A percentile compares a stretch with the other conserved stretches of the same genome.
Conservation (phyloP, 2,888 invertebrate species). For the Leptopilina myrica region DNA sequence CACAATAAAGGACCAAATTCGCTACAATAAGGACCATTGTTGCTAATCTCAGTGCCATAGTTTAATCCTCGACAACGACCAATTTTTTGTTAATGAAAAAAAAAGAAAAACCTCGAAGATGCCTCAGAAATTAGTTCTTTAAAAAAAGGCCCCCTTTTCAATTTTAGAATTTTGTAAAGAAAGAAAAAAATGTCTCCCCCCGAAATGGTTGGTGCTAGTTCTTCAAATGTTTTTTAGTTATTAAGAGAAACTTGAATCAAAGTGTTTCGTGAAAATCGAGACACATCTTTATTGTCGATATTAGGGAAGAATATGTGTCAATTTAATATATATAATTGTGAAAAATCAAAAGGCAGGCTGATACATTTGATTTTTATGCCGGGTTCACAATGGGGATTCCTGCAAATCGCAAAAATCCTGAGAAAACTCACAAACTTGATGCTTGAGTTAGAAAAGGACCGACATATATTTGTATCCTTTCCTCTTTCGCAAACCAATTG, state of each 20-base stretch:
- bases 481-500: too few relatives aligned
- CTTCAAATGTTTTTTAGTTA: not conserved
- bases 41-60: constrained; percentile 36
- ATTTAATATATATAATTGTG: not conserved
- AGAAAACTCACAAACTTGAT: too few relatives aligned
- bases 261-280: constrained; percentile 15
- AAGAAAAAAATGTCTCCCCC: constrained; percentile 8
- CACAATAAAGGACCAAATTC: too few relatives aligned
- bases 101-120: not conserved
- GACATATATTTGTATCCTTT: too few relatives aligned
- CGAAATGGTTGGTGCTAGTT: constrained; percentile 16
- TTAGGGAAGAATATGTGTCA: constrained; percentile 2
- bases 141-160: not conserved
- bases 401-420: too few relatives aligned
- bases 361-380: not conserved
- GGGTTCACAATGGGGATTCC: too few relatives aligned
- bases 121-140: not conserved
- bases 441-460: too few relatives aligned
- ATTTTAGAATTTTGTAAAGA: not conserved
- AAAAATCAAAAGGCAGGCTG: not conserved
- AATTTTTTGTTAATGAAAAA: not conserved
- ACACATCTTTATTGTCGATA: constrained; percentile 10
- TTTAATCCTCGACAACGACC: not conserved
- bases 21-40: not conserved
- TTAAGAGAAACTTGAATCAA: constrained; percentile 33